Evolutionary conservation across 2,113 vertebrate genomes (phyloP).

Genomic region (Hydrochoerus hydrochaeris): DNA sequence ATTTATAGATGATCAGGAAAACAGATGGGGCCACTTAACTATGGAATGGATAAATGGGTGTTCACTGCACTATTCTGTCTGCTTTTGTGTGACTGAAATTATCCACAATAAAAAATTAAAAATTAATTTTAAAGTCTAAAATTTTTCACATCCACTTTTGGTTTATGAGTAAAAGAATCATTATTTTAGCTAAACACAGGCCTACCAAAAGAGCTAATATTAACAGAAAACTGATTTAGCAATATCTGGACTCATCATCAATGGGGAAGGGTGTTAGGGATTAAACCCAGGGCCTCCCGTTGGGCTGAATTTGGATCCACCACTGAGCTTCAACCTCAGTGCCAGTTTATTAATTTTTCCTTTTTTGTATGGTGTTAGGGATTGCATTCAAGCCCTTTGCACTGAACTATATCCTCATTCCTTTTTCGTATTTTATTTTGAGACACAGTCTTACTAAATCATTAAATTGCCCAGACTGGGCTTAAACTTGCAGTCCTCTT

Average conservation of each 20-base stretch:
- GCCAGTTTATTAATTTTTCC: not conserved
- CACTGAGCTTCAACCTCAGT: not conserved
- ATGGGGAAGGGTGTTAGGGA: not conserved
- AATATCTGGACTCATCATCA: not conserved
- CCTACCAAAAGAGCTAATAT: not conserved
- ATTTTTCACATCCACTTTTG: not conserved
- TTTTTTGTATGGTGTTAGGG: not conserved
- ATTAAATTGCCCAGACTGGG: not conserved
- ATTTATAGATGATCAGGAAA: not conserved
- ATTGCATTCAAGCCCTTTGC: not conserved
- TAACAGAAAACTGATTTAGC: not conserved
- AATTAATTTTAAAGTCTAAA: not conserved
- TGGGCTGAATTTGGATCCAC: not conserved
- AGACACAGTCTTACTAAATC: not conserved
- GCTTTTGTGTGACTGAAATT: not conserved
- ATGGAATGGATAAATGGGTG: not conserved
- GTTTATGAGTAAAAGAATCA: not conserved
- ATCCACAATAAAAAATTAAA: not conserved
- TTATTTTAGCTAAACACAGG: not conserved
- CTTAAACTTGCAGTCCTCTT: not conserved
- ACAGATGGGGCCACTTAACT: not conserved
- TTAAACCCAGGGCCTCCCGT: not conserved
- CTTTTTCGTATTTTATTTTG: not conserved
- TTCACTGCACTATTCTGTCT: not conserved
- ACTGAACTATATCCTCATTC: not conserved